These are phyloP conservation scores for Microctenopoma lineatum DNA, from an alignment of 2,797 vertebrate genomes.

Conservation along the genomic window DNA sequence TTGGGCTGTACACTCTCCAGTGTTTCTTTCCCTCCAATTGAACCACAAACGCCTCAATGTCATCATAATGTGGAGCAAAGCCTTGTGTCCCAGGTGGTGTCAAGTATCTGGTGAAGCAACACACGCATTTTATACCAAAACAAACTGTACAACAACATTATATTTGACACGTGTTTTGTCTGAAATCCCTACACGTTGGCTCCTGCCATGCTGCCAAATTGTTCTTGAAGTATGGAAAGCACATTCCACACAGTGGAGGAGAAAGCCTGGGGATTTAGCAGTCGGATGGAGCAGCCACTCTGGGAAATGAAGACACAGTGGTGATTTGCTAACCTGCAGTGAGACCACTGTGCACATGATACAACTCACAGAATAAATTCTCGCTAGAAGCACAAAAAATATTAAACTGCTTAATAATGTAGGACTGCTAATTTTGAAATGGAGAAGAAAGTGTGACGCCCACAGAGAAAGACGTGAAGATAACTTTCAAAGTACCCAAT, in stretches of 20 bases:
- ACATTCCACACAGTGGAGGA: conserved; percentile 90
- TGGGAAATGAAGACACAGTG: conserved; percentile 36
- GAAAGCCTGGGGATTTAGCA: conserved; percentile 95
- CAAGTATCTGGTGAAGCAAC: conserved; percentile 84
- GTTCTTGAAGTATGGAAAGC: conserved; percentile 93
- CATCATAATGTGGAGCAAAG: conserved; percentile 97
- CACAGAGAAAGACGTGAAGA: conserved; percentile 5
- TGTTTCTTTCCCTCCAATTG: conserved; percentile 97
- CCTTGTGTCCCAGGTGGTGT: conserved; percentile 94
- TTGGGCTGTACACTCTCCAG: conserved; percentile 94
- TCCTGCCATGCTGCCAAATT: conserved; percentile 94
- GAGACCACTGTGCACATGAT: conserved; percentile 8
- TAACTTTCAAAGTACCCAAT: conserved; percentile 15
- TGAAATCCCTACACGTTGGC: conserved; percentile 86
- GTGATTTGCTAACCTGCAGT: conserved; percentile 12
- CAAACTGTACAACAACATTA: no score
- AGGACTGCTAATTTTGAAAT: conserved; percentile 13
- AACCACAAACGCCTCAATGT: conserved; percentile 96
- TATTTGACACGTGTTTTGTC: neutral
- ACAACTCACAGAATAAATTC: neutral
- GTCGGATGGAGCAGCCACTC: conserved; percentile 93
- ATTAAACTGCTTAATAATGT: conserved; percentile 22
- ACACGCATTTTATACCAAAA: neutral
- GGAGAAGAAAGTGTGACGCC: conserved; percentile 16
- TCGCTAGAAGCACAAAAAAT: conserved; percentile 10